Percentiles rank a stretch among this genome's conserved stretches.
phyloP scores from a whole-genome alignment of 2,888 invertebrate species.

The Thyatira batis region DNA sequence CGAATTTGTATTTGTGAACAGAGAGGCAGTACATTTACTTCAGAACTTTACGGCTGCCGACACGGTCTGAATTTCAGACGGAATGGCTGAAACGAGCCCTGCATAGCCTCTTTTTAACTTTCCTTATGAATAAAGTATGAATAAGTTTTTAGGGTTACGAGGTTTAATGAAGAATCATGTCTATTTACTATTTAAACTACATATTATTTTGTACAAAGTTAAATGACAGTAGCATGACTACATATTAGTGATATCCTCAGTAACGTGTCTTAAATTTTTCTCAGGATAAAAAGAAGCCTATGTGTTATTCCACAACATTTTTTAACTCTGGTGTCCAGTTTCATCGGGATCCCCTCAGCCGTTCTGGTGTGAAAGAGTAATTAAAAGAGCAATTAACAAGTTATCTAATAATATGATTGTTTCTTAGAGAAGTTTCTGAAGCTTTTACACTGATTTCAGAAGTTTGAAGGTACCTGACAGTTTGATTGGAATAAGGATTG shows the following conservation, averaged over 20 bases:
- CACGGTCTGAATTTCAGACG: not conserved
- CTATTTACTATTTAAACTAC: not conserved
- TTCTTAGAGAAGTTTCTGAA: not conserved
- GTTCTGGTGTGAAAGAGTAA: too few species aligned
- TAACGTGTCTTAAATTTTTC: too few species aligned
- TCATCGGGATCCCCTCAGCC: too few species aligned
- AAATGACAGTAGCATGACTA: too few species aligned
- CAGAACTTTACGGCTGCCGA: conserved; percentile 2
- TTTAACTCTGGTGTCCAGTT: too few species aligned
- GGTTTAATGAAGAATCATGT: not conserved
- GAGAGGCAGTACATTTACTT: not conserved
- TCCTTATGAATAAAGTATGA: conserved; percentile 1
- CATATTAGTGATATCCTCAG: too few species aligned
- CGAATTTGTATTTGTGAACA: not conserved
- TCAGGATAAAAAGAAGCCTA: too few species aligned
- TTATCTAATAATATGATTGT: too few species aligned
- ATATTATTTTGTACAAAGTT: not conserved
- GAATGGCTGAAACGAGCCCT: not conserved
- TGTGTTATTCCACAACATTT: too few species aligned
- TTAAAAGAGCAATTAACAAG: too few species aligned
- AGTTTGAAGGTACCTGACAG: not conserved
- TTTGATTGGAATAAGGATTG: not conserved
- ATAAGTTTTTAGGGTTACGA: not conserved
- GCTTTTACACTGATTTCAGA: not conserved
- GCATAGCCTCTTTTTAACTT: not conserved